Percentiles rank a stretch among this genome's conserved stretches.
Conservation (phyloP, 2,113 vertebrate genomes). For the Rhineura floridana region DNA sequence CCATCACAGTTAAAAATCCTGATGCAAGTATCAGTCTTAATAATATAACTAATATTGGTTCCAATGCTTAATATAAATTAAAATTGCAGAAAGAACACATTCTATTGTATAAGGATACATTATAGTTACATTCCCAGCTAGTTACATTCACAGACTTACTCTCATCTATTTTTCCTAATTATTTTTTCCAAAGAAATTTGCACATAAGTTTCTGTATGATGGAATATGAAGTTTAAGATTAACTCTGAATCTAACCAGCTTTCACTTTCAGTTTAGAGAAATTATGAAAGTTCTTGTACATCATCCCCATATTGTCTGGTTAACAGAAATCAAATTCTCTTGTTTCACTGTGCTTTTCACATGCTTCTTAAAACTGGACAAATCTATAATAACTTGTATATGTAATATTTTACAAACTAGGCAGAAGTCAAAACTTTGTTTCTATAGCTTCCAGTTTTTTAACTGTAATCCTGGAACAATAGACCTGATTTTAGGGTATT, state of each 20-base stretch:
- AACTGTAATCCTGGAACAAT: neutral
- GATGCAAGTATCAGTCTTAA: constrained; percentile 1
- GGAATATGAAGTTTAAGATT: neutral
- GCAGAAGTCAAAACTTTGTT: neutral
- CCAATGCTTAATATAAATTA: neutral
- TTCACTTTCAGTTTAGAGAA: neutral
- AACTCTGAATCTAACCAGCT: neutral
- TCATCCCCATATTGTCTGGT: neutral
- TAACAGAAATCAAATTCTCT: neutral
- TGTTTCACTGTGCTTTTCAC: neutral
- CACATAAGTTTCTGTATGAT: neutral
- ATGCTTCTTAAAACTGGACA: neutral
- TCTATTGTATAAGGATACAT: neutral
- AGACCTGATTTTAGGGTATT: neutral
- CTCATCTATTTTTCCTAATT: no score
- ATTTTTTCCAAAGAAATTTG: neutral
- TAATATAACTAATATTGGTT: neutral
- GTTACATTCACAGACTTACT: no score
- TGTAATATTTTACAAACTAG: constrained; percentile 4
- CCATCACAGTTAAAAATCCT: neutral
- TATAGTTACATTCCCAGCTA: neutral
- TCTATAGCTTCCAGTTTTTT: neutral
- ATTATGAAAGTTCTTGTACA: neutral
- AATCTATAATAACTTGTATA: neutral
- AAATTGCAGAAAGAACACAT: neutral